Evolutionary conservation across 64 coral and sea anemone species (phyloP).

Genomic region (Platygyra sinensis): DNA sequence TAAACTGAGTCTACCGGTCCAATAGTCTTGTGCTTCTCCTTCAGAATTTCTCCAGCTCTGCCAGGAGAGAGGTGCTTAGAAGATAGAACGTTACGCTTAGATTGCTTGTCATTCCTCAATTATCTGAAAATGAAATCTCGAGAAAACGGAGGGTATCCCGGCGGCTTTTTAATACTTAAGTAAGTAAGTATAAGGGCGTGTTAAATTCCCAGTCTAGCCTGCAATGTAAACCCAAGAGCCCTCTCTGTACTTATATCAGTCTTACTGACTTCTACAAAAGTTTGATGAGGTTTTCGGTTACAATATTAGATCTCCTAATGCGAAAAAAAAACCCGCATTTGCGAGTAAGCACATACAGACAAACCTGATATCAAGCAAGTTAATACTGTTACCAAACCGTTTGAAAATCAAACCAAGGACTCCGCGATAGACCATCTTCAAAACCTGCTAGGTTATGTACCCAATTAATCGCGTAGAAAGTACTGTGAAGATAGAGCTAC

Average conservation of each 20-base stretch:
- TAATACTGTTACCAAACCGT: neutral
- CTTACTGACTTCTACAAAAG: neutral
- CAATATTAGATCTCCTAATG: neutral
- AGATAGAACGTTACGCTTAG: neutral
- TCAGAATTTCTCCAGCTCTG: neutral
- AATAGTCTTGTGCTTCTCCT: too few species aligned
- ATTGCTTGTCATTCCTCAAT: neutral
- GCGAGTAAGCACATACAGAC: neutral
- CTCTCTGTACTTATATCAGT: neutral
- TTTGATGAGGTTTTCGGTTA: neutral
- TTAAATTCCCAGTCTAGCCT: neutral
- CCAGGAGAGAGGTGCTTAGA: conserved; percentile 9
- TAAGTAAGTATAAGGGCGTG: neutral
- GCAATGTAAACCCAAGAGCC: conserved; percentile 8
- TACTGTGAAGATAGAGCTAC: neutral
- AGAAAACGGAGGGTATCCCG: conserved; percentile 8
- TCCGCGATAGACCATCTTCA: neutral
- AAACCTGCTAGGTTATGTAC: conserved; percentile 5
- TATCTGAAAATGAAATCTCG: conserved; percentile 21
- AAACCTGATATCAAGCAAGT: neutral
- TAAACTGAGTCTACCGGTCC: too few species aligned
- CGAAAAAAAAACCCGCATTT: neutral
- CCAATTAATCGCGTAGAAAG: neutral
- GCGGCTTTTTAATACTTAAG: neutral
- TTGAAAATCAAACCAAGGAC: neutral